phyloP scores from a whole-genome alignment of 2,113 vertebrate genomes.

The Apodemus sylvaticus region DNA sequence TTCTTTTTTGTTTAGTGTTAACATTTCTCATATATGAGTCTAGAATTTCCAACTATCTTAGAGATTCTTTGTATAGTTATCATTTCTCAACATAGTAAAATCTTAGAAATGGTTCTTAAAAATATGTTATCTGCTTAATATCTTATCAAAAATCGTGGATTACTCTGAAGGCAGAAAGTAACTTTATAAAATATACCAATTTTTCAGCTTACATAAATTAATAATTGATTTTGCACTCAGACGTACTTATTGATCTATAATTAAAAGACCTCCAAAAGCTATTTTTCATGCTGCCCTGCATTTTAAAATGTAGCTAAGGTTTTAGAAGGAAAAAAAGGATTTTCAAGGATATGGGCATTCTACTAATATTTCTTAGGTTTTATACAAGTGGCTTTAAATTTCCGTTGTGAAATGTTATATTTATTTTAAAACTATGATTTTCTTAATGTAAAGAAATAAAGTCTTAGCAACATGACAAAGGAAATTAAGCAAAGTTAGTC shows the following conservation, averaged over 20 bases:
- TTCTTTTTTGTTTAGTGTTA: slow-evolving; percentile 35
- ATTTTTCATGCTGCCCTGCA: slow-evolving; percentile 66
- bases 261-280: slow-evolving; percentile 74
- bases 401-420: not conserved
- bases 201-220: slow-evolving; percentile 77
- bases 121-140: slow-evolving; percentile 56
- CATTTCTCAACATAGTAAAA: not conserved
- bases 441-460: not conserved
- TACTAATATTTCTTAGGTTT: not conserved
- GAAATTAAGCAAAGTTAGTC: not conserved
- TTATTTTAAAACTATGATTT: not conserved
- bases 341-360: not conserved
- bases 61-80: slow-evolving; percentile 1
- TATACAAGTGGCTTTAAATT: not conserved
- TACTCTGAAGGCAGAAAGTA: slow-evolving; percentile 49
- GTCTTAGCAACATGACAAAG: not conserved
- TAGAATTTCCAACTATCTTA: slow-evolving; percentile 44
- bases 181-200: slow-evolving; percentile 60
- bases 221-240: slow-evolving; percentile 77
- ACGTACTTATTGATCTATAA: slow-evolving; percentile 80
- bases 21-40: slow-evolving; percentile 43
- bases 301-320: slow-evolving; percentile 52
- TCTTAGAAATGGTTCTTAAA: not conserved
- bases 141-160: slow-evolving; percentile 54
- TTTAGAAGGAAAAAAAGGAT: slow-evolving; percentile 18